Conservation (phyloP, 1,140 invertebrate species). For the Antheraea pernyi region DNA sequence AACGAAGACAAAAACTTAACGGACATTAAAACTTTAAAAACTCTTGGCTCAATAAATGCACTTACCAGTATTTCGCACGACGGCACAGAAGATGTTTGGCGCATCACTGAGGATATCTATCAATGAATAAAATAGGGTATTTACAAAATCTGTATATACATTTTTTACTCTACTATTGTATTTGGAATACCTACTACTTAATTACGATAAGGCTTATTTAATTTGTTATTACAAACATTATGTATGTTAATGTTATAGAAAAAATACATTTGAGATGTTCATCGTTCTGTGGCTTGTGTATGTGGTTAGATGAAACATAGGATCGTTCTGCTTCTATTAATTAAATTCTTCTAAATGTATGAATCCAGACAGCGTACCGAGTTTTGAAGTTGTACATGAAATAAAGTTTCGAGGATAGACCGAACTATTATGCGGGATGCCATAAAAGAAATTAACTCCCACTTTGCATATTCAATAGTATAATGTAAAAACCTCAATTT, state of each 20-base stretch:
- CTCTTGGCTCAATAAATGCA: too few species aligned
- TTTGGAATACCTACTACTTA: too few species aligned
- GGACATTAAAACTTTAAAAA: too few species aligned
- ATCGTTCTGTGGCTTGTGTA: constrained; percentile 17
- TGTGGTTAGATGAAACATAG: constrained; percentile 28
- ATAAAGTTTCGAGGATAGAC: background rate
- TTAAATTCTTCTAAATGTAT: constrained; percentile 61
- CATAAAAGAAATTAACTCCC: background rate
- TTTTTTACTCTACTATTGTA: too few species aligned
- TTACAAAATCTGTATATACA: too few species aligned
- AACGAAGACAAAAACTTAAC: too few species aligned
- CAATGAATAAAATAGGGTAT: too few species aligned
- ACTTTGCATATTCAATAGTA: constrained; percentile 3
- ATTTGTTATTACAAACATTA: too few species aligned
- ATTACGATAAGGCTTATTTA: too few species aligned
- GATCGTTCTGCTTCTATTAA: constrained; percentile 44
- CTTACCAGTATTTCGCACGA: too few species aligned
- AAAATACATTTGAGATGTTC: background rate
- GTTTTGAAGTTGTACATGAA: background rate
- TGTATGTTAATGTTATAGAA: background rate
- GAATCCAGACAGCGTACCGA: constrained; percentile 29
- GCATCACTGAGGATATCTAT: too few species aligned
- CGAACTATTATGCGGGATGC: background rate
- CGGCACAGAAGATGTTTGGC: too few species aligned
- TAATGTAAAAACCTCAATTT: background rate